Evolutionary conservation across 2,797 vertebrate genomes (phyloP).

Genomic region (Austrolebias charrua): DNA sequence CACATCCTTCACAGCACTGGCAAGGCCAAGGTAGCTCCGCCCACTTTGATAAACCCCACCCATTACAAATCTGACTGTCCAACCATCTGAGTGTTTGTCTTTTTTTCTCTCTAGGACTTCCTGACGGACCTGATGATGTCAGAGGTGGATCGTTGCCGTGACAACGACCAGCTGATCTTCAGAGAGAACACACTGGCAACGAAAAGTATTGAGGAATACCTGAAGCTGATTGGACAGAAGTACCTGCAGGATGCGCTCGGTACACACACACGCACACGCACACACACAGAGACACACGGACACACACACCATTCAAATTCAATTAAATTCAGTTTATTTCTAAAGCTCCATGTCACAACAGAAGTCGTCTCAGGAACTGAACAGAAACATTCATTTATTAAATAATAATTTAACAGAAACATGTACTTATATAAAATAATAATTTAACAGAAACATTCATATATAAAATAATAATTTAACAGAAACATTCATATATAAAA

Average conservation of each 20-base stretch:
- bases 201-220: conserved; percentile 95
- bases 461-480: no score
- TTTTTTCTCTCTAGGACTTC: conserved; percentile 84
- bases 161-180: conserved; percentile 95
- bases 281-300: no score
- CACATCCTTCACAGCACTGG: conserved; percentile 95
- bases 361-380: no score
- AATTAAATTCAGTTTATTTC: no score
- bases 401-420: no score
- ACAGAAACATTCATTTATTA: no score
- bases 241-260: conserved; percentile 95
- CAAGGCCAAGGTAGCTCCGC: conserved; percentile 74
- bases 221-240: conserved; percentile 95
- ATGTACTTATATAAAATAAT: no score
- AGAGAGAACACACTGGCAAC: conserved; percentile 95
- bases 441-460: no score
- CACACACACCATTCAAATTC: background rate
- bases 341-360: no score
- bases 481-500: no score
- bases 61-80: background rate
- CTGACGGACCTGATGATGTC: conserved; percentile 96
- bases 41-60: background rate
- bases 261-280: conserved; percentile 59
- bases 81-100: conserved; percentile 4
- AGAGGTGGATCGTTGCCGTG: conserved; percentile 94